Conservation (phyloP, 2,113 vertebrate genomes). For the Elephantulus edwardii region DNA sequence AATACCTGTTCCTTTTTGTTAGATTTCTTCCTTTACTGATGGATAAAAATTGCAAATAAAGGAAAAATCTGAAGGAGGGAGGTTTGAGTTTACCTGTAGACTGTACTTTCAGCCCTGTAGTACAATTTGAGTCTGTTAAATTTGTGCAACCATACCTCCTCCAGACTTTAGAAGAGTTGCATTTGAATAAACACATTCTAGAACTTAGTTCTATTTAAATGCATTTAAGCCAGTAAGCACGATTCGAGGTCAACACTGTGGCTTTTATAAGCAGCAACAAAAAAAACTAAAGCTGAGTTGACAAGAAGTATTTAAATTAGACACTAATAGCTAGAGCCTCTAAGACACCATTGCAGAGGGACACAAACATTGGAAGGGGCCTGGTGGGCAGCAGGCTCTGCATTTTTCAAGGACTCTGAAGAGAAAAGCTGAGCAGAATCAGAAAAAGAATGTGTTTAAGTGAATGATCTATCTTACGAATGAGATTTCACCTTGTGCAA, state of each 20-base stretch:
- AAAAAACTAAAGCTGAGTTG: background rate
- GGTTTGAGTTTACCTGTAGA: no score
- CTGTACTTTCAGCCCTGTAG: no score
- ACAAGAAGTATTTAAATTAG: background rate
- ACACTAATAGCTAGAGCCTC: background rate
- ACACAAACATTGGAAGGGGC: no score
- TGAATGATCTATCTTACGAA: slow-evolving; percentile 83
- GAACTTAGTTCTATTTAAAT: slow-evolving; percentile 16
- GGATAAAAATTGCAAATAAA: no score
- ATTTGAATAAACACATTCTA: background rate
- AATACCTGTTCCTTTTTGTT: no score
- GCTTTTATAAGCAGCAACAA: no score
- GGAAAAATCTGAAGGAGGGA: no score
- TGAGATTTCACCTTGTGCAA: slow-evolving; percentile 83
- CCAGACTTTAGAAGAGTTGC: background rate
- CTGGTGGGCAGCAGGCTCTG: background rate
- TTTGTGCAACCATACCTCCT: background rate
- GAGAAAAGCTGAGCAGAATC: slow-evolving; percentile 55
- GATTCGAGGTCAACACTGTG: background rate
- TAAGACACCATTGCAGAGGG: background rate
- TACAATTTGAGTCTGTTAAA: no score
- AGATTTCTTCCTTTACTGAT: no score
- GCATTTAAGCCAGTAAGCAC: background rate
- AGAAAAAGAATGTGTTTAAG: slow-evolving; percentile 75
- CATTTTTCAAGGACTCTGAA: background rate